A percentile compares a stretch with the other conserved stretches of the same genome.
These are phyloP conservation scores for Salvelinus namaycush DNA, from an alignment of 2,113 vertebrate genomes.

Conservation along the genomic window DNA sequence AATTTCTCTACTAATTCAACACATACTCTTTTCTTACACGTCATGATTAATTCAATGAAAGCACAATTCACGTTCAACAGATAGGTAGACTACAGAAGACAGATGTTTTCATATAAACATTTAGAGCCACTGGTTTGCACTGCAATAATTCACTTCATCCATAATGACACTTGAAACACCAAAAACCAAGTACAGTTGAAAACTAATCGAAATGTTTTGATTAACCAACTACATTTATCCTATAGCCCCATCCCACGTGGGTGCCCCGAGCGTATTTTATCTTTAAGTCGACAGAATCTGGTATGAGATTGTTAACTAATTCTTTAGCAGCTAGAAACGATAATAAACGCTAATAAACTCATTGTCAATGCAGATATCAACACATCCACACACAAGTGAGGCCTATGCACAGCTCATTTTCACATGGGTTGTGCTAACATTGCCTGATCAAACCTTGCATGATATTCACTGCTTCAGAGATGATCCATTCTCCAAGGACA, in stretches of 20 bases:
- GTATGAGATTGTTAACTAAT: constrained; percentile 2
- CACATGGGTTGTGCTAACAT: constrained; percentile 38
- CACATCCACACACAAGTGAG: background rate
- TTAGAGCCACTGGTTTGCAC: constrained; percentile 68
- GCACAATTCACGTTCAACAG: constrained; percentile 65
- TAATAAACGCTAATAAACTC: constrained; percentile 41
- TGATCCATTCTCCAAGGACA: constrained; percentile 24
- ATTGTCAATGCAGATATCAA: background rate
- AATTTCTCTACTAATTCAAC: constrained; percentile 70
- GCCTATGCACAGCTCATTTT: constrained; percentile 20
- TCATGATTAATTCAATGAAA: constrained; percentile 68
- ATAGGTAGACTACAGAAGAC: constrained; percentile 59
- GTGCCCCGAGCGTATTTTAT: constrained; percentile 44
- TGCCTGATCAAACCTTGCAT: constrained; percentile 31
- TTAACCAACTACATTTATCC: constrained; percentile 13
- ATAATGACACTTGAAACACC: constrained; percentile 68
- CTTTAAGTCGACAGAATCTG: background rate
- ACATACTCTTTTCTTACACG: constrained; percentile 69
- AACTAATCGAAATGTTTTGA: background rate
- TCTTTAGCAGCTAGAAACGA: constrained; percentile 57
- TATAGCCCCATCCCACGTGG: constrained; percentile 29
- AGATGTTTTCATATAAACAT: constrained; percentile 51
- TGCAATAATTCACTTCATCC: constrained; percentile 63
- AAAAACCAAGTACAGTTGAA: constrained; percentile 53
- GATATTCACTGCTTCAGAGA: background rate